Percentiles rank a stretch among this genome's conserved stretches.
phyloP scores from a whole-genome alignment of 1,140 invertebrate species.

The Epicauta chinensis region DNA sequence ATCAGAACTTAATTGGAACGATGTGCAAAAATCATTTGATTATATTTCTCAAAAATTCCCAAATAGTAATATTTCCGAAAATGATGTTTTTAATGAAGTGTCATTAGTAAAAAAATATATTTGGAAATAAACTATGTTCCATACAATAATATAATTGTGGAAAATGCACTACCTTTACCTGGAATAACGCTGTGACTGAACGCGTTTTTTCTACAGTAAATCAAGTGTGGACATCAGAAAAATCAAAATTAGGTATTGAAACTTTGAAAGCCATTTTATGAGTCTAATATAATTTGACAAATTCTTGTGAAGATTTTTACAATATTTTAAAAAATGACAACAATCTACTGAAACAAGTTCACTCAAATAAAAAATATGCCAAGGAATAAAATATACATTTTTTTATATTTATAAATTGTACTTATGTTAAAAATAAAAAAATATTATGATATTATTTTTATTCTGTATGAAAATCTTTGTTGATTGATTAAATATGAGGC shows the following conservation, averaged over 20 bases:
- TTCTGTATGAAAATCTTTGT: no score
- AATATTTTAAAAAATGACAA: slow-evolving; percentile 4
- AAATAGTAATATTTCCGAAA: slow-evolving; percentile 19
- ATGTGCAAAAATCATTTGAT: slow-evolving; percentile 19
- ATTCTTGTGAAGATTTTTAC: background rate
- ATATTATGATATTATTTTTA: no score
- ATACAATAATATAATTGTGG: slow-evolving; percentile 4
- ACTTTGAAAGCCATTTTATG: slow-evolving; percentile 4
- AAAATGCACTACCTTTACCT: slow-evolving; percentile 2
- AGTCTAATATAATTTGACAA: slow-evolving; percentile 5
- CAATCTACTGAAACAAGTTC: background rate
- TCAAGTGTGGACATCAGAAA: slow-evolving; percentile 6
- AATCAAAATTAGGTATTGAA: slow-evolving; percentile 2
- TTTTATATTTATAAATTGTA: no score
- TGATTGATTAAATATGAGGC: no score
- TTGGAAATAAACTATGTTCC: slow-evolving; percentile 6
- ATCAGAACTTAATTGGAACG: slow-evolving; percentile 7
- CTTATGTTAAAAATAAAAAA: no score
- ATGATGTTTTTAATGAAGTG: slow-evolving; percentile 17
- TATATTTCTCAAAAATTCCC: slow-evolving; percentile 8
- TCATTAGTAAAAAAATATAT: slow-evolving; percentile 18
- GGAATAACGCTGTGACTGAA: slow-evolving; percentile 8
- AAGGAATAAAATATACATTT: no score
- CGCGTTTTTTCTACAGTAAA: slow-evolving; percentile 3
- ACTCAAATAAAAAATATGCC: no score